phyloP scores from a whole-genome alignment of 35 echinoderm and acorn worm species.

The Apostichopus parvimensis region DNA sequence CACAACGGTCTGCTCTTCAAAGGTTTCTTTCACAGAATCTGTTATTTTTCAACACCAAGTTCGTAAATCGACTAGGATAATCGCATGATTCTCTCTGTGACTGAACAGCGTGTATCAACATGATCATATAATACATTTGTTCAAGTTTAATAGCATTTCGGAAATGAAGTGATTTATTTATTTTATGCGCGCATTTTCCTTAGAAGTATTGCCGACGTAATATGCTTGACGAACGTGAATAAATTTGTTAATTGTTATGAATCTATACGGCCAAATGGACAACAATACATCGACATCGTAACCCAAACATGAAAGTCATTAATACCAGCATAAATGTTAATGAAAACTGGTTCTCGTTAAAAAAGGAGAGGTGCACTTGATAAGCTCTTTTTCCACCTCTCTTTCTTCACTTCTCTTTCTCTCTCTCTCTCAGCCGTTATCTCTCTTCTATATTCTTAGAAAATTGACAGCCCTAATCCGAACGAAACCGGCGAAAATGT shows the following conservation, averaged over 20 bases:
- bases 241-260: background rate
- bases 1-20: too few species aligned
- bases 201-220: background rate
- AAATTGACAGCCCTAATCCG: slow-evolving; percentile 1
- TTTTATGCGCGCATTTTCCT: background rate
- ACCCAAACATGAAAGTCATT: background rate
- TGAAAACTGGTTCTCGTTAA: slow-evolving; percentile 1
- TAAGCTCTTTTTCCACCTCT: background rate
- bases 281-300: background rate
- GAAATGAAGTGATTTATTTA: background rate
- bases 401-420: background rate
- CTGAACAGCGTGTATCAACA: too few species aligned
- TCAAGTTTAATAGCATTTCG: background rate
- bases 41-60: too few species aligned
- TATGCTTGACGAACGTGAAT: background rate
- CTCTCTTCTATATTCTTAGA: background rate
- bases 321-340: slow-evolving; percentile 8
- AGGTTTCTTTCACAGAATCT: too few species aligned
- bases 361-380: background rate
- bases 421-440: too few species aligned
- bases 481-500: slow-evolving; percentile 3
- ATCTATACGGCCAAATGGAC: background rate
- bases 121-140: background rate
- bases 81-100: too few species aligned
- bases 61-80: too few species aligned